Conservation (phyloP, 2,113 vertebrate species). For the Lethenteron camtschaticum region DNA sequence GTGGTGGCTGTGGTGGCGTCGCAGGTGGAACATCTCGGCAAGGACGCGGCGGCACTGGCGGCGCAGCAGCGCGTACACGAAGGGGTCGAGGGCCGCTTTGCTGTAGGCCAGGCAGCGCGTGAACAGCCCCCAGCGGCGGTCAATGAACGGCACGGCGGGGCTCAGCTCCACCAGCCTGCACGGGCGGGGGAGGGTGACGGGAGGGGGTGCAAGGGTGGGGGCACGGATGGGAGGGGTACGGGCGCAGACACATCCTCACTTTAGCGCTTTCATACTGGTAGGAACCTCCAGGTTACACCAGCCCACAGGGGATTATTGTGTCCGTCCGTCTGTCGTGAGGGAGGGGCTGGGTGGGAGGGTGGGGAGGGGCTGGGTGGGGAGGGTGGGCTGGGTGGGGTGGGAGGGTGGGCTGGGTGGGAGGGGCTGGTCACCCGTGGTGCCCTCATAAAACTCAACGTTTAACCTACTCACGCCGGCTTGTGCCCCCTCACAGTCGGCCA, state of each 20-base stretch:
- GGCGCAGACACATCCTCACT: neutral
- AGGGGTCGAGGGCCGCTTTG: constrained; percentile 34
- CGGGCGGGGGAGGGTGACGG: neutral
- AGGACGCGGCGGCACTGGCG: constrained; percentile 37
- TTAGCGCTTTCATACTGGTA: too few species aligned
- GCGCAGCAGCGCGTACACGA: constrained; percentile 35
- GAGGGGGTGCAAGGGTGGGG: neutral
- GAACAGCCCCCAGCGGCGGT: constrained; percentile 30
- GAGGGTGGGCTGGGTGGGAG: neutral
- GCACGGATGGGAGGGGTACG: neutral
- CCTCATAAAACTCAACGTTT: too few species aligned
- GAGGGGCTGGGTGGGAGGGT: neutral
- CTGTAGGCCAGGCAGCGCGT: constrained; percentile 38
- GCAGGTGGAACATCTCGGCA: constrained; percentile 12
- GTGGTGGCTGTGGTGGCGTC: too few species aligned
- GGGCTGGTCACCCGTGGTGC: too few species aligned
- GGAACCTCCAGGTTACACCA: too few species aligned
- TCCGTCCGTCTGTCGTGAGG: neutral
- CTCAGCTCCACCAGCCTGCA: constrained; percentile 35
- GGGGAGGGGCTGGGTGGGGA: neutral
- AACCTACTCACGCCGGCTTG: too few species aligned
- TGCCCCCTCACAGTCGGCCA: too few species aligned
- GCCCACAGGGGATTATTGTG: too few species aligned
- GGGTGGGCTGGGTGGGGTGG: neutral
- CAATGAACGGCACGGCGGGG: constrained; percentile 27